These are phyloP conservation scores for Drosophila melanica DNA, from an alignment of 1,140 invertebrate genomes.

Conservation along the genomic window DNA sequence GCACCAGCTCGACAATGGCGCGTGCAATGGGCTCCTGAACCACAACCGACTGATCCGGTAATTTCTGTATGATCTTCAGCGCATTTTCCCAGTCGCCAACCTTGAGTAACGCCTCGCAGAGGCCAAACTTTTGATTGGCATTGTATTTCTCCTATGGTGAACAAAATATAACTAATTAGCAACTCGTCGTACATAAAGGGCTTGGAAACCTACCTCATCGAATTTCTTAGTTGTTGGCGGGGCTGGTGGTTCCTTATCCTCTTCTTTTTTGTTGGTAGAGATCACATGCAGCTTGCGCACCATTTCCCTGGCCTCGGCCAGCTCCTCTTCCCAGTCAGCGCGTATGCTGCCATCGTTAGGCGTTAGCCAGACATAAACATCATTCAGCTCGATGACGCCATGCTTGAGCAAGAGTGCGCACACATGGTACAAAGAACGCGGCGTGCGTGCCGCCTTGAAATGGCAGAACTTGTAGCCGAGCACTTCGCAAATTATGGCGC, in stretches of 20 bases:
- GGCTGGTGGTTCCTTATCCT: slow-evolving; percentile 88
- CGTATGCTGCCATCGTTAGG: slow-evolving; percentile 93
- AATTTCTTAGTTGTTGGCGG: slow-evolving; percentile 87
- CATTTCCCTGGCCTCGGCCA: slow-evolving; percentile 94
- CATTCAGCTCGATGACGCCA: slow-evolving; percentile 92
- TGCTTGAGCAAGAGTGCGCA: slow-evolving; percentile 96
- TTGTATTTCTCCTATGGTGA: slow-evolving; percentile 86
- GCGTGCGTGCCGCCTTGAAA: slow-evolving; percentile 90
- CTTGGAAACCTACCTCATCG: slow-evolving; percentile 83
- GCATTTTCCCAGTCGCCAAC: slow-evolving; percentile 96
- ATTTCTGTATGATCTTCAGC: slow-evolving; percentile 89
- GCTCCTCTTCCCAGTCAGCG: slow-evolving; percentile 91
- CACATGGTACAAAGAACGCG: slow-evolving; percentile 93
- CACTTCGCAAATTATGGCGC: slow-evolving; percentile 94
- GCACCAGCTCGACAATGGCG: slow-evolving; percentile 92
- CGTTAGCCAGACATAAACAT: slow-evolving; percentile 95
- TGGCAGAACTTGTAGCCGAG: slow-evolving; percentile 96
- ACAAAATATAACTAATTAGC: slow-evolving; percentile 14
- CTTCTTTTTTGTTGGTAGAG: slow-evolving; percentile 92
- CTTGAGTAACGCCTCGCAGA: slow-evolving; percentile 94
- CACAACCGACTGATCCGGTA: slow-evolving; percentile 93
- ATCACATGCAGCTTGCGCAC: slow-evolving; percentile 94
- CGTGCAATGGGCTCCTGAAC: slow-evolving; percentile 91
- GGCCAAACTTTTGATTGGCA: slow-evolving; percentile 96
- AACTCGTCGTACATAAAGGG: no score